Evolutionary conservation across 1,140 invertebrate species (phyloP).

Genomic region (Solen grandis): DNA sequence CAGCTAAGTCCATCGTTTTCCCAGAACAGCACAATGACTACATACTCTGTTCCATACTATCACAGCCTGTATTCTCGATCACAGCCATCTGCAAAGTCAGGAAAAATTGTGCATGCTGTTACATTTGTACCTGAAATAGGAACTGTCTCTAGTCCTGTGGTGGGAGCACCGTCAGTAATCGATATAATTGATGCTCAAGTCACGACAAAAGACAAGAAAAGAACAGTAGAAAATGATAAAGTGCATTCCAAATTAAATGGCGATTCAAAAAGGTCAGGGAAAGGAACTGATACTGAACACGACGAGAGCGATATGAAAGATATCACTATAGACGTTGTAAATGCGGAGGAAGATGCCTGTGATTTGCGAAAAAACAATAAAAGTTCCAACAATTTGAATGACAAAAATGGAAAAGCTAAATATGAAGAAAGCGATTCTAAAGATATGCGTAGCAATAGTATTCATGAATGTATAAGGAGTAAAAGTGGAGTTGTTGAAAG

Average conservation of each 20-base stretch:
- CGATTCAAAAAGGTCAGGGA: slow-evolving; percentile 3
- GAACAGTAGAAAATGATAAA: neutral
- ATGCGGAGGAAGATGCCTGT: no score
- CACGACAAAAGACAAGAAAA: neutral
- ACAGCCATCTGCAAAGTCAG: slow-evolving; percentile 10
- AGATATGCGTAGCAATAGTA: no score
- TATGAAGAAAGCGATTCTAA: no score
- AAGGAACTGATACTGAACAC: neutral
- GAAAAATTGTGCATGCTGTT: slow-evolving; percentile 39
- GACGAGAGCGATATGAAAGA: neutral
- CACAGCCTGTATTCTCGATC: slow-evolving; percentile 41
- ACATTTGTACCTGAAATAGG: slow-evolving; percentile 52
- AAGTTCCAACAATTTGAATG: no score
- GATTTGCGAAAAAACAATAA: no score
- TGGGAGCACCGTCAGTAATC: slow-evolving; percentile 33
- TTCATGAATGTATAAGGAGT: no score
- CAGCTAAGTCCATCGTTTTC: slow-evolving; percentile 13
- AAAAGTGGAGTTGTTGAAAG: no score
- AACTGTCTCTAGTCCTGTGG: slow-evolving; percentile 44
- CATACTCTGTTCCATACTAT: slow-evolving; percentile 51
- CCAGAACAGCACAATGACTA: slow-evolving; percentile 27
- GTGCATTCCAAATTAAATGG: neutral
- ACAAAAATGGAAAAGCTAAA: no score
- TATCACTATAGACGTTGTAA: no score
- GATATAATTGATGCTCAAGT: slow-evolving; percentile 16